Conservation (phyloP, 2,888 invertebrate species). For the Drosophila paramelanica region DNA sequence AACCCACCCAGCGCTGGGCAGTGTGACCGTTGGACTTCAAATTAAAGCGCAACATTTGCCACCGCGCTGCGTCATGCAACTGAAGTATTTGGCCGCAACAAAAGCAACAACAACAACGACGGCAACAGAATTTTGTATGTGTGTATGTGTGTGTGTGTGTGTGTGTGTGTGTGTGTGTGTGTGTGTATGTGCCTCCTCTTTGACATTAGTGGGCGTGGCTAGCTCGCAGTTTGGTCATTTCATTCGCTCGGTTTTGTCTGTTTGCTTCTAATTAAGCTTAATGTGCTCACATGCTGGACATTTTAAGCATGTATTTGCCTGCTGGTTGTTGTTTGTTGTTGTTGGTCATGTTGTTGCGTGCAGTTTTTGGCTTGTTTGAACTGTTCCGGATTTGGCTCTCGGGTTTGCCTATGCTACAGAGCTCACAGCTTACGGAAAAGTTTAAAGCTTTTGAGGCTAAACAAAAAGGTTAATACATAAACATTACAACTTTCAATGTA, state of each 20-base stretch:
- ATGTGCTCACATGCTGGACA: slow-evolving; percentile 58
- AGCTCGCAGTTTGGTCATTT: slow-evolving; percentile 49
- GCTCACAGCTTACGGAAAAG: slow-evolving; percentile 12
- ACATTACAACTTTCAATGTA: slow-evolving; percentile 11
- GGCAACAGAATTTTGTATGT: not conserved
- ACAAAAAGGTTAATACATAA: not conserved
- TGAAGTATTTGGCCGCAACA: slow-evolving; percentile 59
- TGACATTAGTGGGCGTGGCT: slow-evolving; percentile 35
- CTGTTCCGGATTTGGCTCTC: slow-evolving; percentile 30
- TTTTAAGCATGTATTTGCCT: slow-evolving; percentile 46
- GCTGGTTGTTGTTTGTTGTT: slow-evolving; percentile 23
- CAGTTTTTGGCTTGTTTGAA: slow-evolving; percentile 50
- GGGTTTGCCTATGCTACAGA: slow-evolving; percentile 1
- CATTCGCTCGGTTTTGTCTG: slow-evolving; percentile 56
- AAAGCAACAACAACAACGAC: slow-evolving; percentile 26
- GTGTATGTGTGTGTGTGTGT: slow-evolving; percentile 5
- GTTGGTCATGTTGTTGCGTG: slow-evolving; percentile 49
- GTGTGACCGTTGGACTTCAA: slow-evolving; percentile 36
- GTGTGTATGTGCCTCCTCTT: slow-evolving; percentile 2
- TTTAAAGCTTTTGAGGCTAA: slow-evolving; percentile 15
- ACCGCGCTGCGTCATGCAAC: slow-evolving; percentile 52
- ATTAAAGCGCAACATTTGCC: slow-evolving; percentile 60
- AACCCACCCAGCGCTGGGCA: slow-evolving; percentile 1
- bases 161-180: slow-evolving; percentile 6
- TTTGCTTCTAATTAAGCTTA: slow-evolving; percentile 68